Conservation (phyloP, 2,888 invertebrate species). For the Asteroscopus sphinx region DNA sequence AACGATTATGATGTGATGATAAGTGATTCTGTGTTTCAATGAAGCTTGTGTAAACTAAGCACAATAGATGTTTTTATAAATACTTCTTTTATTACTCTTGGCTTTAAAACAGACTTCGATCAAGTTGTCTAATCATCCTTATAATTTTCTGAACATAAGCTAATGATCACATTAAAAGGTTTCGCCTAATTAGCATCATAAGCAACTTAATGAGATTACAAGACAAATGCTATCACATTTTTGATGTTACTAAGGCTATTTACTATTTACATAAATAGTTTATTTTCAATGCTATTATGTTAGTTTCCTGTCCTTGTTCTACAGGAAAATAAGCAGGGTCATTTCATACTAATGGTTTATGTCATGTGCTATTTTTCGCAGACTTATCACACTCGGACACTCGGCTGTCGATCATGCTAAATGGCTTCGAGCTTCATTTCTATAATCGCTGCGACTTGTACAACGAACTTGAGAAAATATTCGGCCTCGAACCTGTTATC, state of each 20-base stretch:
- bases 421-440: conserved; percentile 98
- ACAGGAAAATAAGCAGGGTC: conserved; percentile 41
- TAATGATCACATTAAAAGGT: conserved; percentile 30
- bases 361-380: conserved; percentile 75
- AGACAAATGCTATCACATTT: conserved; percentile 2
- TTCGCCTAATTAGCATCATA: conserved; percentile 42
- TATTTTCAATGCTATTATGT: conserved; percentile 10
- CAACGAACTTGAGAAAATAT: conserved; percentile 95
- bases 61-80: background rate
- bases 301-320: conserved; percentile 10
- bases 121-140: background rate
- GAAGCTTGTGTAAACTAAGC: background rate
- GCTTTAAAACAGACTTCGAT: background rate
- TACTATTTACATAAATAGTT: conserved; percentile 25
- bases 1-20: background rate
- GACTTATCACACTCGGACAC: conserved; percentile 99
- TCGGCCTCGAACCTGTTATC: conserved; percentile 95
- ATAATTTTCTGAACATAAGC: conserved; percentile 4
- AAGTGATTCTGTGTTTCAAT: background rate
- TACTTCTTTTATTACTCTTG: background rate
- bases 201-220: conserved; percentile 40
- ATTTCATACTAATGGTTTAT: conserved; percentile 17
- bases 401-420: conserved; percentile 96
- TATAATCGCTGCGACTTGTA: conserved; percentile 98
- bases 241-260: background rate